Conservation (phyloP, 2,888 invertebrate species). For the Polylopha cassiicola region DNA sequence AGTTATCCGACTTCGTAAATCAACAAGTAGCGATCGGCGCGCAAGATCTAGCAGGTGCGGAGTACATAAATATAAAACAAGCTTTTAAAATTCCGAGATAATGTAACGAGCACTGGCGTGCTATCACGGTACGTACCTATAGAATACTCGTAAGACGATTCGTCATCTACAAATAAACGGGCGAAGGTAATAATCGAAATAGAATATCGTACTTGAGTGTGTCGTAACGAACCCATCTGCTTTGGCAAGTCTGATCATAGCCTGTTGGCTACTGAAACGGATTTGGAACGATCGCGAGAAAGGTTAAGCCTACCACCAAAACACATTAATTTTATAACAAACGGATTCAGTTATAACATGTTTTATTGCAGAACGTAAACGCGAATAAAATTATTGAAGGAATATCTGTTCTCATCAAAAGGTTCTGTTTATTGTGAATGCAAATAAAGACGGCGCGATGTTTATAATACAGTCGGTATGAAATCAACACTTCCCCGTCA, state of each 20-base stretch:
- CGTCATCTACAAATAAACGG: conserved; percentile 73
- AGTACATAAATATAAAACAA: conserved; percentile 41
- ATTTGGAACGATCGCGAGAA: conserved; percentile 38
- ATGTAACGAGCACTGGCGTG: conserved; percentile 54
- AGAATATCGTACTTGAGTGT: conserved; percentile 66
- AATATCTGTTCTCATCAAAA: conserved; percentile 21
- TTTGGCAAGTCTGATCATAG: conserved; percentile 54
- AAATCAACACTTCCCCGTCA: conserved; percentile 16
- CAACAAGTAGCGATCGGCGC: conserved; percentile 23
- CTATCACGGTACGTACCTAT: conserved; percentile 44
- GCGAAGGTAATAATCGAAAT: conserved; percentile 76
- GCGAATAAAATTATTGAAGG: conserved; percentile 9
- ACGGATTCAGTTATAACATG: conserved; percentile 8
- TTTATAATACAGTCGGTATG: conserved; percentile 19
- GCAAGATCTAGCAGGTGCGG: conserved; percentile 28
- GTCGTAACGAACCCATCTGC: conserved; percentile 57
- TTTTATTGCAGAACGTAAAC: conserved; percentile 13
- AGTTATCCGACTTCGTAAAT: conserved; percentile 22
- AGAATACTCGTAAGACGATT: conserved; percentile 56
- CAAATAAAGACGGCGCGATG: conserved; percentile 15
- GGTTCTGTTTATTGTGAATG: conserved; percentile 17
- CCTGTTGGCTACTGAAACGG: conserved; percentile 50
- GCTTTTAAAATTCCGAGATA: conserved; percentile 75
- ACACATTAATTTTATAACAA: conserved; percentile 17
- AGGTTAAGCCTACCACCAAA: conserved; percentile 16